Percentiles rank a stretch among this genome's conserved stretches.
These are phyloP conservation scores for Fundulus diaphanus DNA, from an alignment of 2,797 vertebrate genomes.

Conservation along the genomic window DNA sequence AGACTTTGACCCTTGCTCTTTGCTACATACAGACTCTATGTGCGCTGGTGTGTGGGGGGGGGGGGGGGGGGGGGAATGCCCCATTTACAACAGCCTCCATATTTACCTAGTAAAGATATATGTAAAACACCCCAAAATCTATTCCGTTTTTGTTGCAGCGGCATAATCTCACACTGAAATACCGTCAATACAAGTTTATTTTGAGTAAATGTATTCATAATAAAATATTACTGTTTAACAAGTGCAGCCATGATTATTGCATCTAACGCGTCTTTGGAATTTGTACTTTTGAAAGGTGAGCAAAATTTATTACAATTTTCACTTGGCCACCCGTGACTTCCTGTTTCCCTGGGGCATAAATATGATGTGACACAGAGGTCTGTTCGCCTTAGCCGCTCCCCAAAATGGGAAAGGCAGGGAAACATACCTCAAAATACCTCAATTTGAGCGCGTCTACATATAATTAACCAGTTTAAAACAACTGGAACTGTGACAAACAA, in stretches of 20 bases:
- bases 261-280: neutral
- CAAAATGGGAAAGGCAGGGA: no score
- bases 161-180: no score
- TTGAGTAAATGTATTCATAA: neutral
- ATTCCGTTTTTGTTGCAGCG: neutral
- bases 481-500: no score
- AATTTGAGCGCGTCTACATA: no score
- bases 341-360: neutral
- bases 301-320: neutral
- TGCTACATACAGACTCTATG: slow-evolving; percentile 9
- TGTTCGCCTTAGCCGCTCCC: neutral
- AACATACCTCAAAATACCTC: no score
- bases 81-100: neutral
- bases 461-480: no score
- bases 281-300: neutral
- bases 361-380: neutral
- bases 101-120: neutral
- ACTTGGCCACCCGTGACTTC: neutral
- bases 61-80: neutral
- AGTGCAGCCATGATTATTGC: neutral
- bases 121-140: neutral
- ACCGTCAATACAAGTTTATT: neutral
- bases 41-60: neutral
- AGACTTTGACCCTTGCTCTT: slow-evolving; percentile 68
- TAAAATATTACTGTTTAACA: no score